These are phyloP conservation scores for Lepilemur septentrionalis DNA, from an alignment of 2,797 vertebrate species.

Conservation along the genomic window DNA sequence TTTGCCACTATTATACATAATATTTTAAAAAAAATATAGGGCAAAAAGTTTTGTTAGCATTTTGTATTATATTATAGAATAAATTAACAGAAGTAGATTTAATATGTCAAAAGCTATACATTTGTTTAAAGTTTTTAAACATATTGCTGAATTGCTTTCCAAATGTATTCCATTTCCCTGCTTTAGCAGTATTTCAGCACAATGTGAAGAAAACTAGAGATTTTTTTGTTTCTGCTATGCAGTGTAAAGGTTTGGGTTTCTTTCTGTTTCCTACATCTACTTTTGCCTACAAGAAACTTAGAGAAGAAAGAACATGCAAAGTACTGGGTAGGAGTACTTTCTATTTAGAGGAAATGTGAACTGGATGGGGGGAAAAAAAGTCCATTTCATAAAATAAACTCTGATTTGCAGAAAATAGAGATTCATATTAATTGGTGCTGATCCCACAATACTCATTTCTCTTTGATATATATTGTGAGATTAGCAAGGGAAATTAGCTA, in stretches of 20 bases:
- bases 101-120: not conserved
- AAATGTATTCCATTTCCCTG: not conserved
- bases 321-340: not conserved
- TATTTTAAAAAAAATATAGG: not conserved
- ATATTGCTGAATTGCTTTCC: not conserved
- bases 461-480: not conserved
- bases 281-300: not conserved
- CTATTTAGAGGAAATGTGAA: not conserved
- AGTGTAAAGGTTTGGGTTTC: not conserved
- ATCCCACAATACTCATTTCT: not conserved
- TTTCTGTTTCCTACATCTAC: not conserved
- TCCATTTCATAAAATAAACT: not conserved
- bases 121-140: not conserved
- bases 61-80: not conserved
- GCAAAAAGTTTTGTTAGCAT: not conserved
- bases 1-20: not conserved
- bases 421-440: not conserved
- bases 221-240: not conserved
- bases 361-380: not conserved
- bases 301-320: not conserved
- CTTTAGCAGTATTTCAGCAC: not conserved
- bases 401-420: slow-evolving; percentile 7
- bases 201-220: not conserved
- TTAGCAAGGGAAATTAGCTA: not conserved
- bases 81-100: not conserved